Conservation (phyloP, 2,113 vertebrate species). For the Neopipo cinnamomea region DNA sequence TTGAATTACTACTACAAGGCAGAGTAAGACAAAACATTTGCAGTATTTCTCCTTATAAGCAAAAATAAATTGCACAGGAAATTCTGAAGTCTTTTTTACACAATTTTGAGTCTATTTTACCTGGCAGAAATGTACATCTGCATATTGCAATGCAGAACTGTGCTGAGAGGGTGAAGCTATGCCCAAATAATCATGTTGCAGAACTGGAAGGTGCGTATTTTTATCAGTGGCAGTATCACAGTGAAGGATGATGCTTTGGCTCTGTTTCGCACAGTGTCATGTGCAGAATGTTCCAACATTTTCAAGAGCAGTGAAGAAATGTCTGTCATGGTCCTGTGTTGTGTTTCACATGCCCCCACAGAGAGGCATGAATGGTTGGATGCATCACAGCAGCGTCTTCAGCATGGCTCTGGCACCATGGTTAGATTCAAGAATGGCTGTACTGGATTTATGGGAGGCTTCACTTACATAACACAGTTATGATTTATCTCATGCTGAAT, state of each 20-base stretch:
- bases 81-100: neutral
- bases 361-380: neutral
- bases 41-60: neutral
- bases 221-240: neutral
- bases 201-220: neutral
- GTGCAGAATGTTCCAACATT: neutral
- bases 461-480: neutral
- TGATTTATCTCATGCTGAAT: constrained; percentile 16
- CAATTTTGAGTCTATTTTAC: neutral
- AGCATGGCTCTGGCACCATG: neutral
- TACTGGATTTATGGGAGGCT: neutral
- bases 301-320: neutral
- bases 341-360: neutral
- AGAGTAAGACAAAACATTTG: neutral
- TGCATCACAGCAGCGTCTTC: neutral
- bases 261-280: neutral
- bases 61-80: neutral
- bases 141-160: neutral
- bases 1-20: neutral
- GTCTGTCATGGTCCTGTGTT: neutral
- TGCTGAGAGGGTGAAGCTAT: neutral
- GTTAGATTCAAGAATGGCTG: neutral
- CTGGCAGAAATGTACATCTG: neutral
- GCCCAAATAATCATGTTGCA: neutral
- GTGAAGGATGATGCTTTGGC: neutral